Evolutionary conservation across 2,888 invertebrate species (phyloP), one percentile per base, ranked within the genome.

Genomic region (Nephrotoma appendiculata): DNA sequence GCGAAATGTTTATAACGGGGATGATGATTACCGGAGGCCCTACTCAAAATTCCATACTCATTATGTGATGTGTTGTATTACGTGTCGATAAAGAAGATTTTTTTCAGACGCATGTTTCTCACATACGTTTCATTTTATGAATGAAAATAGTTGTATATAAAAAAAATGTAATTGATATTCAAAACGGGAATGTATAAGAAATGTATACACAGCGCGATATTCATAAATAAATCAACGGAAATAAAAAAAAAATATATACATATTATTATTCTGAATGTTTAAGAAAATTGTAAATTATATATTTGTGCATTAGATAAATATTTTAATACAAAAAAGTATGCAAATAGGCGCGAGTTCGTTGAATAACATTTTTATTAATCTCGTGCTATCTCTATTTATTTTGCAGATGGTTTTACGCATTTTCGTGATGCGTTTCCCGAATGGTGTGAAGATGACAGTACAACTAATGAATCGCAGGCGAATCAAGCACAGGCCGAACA

Each of bases 371-470:
- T 42, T 84, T 83, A 31, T 31, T 31, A 31, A 31, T 31, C 31
- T 31, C 31, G 31, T 31, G 31, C 31, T 31, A 31, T 31, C 31
- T 87, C 3, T 31, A 31, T 88, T 89, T 91, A 91, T 89, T 89
- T 93, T 93, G 3, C 94, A 98, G 98, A 97, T 92, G 98, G 98
- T 88, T 97, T 97, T 91, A 93, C 93, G 88, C 94, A 95, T 90
- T 98, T 98, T 92, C 95, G 95, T 89, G 94, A 95, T 89, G 93
- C 95, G 88, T 98, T 96, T 92, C 98, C 98, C 52, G 98, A 98
- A 92, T 97, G 97, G 96, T 97, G 97, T 92, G 94, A 93, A 91
- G 97, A 97, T 91, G 95, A 95, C 86, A 95, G 94, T 88, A 94
- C 95, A 88, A 95, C 94, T 90, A 94, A 93, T 92, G 92, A 94